phyloP scores from a whole-genome alignment of 2,113 vertebrate species.

The Empidonax traillii region DNA sequence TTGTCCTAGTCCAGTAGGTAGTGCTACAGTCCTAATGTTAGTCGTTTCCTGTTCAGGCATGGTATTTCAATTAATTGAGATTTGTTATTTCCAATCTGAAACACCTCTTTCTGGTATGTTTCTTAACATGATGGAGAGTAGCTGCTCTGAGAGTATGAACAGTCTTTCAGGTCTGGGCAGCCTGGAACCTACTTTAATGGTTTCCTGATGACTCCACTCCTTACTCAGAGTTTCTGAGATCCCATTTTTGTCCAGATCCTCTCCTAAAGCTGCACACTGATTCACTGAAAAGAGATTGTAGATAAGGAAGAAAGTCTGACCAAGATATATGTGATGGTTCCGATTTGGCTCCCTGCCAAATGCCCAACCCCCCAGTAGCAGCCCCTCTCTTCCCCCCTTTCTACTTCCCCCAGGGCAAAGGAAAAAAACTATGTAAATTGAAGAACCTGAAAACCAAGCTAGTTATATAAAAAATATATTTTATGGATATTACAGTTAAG shows the following conservation, averaged over 20 bases:
- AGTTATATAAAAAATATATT: too few species aligned
- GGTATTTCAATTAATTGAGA: background rate
- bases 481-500: too few species aligned
- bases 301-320: background rate
- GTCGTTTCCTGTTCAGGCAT: background rate
- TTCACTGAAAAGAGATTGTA: background rate
- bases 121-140: background rate
- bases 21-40: background rate
- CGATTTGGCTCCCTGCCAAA: too few species aligned
- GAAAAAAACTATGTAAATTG: too few species aligned
- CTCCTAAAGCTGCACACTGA: background rate
- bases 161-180: background rate
- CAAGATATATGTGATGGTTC: background rate
- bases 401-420: too few species aligned
- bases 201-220: background rate
- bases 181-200: background rate
- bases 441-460: too few species aligned
- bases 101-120: background rate
- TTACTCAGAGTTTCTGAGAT: background rate
- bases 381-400: too few species aligned
- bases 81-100: background rate
- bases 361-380: too few species aligned
- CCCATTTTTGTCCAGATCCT: background rate
- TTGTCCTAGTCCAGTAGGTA: fast-evolving
- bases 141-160: background rate